These are phyloP conservation scores for Geodia barretti DNA, from an alignment of 37 sponge, comb jelly and placozoan genomes.

Conservation along the genomic window DNA sequence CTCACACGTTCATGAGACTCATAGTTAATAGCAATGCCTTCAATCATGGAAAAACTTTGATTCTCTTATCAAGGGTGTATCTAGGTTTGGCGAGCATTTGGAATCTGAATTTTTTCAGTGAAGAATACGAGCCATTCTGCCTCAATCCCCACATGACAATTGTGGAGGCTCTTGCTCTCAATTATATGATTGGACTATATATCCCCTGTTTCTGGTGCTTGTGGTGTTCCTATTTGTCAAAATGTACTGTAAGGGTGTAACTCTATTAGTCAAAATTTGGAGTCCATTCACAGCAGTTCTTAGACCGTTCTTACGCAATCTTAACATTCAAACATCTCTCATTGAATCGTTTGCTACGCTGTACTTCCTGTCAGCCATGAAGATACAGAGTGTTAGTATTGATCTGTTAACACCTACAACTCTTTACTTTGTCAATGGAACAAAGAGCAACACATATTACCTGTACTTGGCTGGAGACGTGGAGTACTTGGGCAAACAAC, in stretches of 20 bases:
- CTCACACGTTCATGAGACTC: neutral
- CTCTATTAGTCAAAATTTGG: too few species aligned
- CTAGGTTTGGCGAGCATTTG: conserved; percentile 1
- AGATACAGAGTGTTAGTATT: conserved; percentile 14
- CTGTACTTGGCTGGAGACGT: conserved; percentile 17
- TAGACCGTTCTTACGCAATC: neutral
- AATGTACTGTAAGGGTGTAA: neutral
- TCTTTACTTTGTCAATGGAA: conserved; percentile 20
- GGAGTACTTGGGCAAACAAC: neutral
- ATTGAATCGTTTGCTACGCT: conserved; percentile 27
- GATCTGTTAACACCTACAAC: conserved; percentile 10
- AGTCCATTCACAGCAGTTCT: too few species aligned
- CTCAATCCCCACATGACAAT: neutral
- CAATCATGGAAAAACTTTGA: too few species aligned
- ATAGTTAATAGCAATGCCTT: neutral
- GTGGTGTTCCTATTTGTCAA: neutral
- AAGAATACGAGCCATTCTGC: conserved; percentile 14
- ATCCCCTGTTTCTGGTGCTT: conserved; percentile 6
- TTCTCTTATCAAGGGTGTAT: too few species aligned
- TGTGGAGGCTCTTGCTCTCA: neutral
- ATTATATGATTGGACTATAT: conserved; percentile 12
- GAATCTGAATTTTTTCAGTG: conserved; percentile 25
- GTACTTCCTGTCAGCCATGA: conserved; percentile 16
- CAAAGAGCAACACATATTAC: too few species aligned
- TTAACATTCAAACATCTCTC: conserved; percentile 13